Evolutionary conservation across 2,797 vertebrate genomes (phyloP).

Genomic region (Xiphophorus birchmanni): DNA sequence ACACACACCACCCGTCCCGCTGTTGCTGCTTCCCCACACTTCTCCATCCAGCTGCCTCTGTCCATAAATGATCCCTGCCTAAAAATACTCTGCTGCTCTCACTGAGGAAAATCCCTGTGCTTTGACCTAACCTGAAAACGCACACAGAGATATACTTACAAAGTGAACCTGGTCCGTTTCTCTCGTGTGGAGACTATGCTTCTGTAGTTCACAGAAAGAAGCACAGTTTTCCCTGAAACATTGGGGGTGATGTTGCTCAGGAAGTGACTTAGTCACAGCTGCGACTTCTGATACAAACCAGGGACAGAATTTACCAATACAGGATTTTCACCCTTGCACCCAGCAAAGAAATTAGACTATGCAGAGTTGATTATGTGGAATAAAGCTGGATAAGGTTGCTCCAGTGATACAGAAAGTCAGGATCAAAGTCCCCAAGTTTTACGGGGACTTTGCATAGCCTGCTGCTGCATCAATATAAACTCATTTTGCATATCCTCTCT

Average conservation of each 20-base stretch:
- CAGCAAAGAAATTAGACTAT: neutral
- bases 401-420: conserved; percentile 41
- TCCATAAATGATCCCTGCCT: conserved; percentile 71
- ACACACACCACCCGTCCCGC: neutral
- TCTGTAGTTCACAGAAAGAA: conserved; percentile 37
- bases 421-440: conserved; percentile 68
- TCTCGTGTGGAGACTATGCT: conserved; percentile 59
- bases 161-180: conserved; percentile 13
- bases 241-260: conserved; percentile 37
- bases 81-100: conserved; percentile 79
- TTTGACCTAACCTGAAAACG: conserved; percentile 44
- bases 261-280: conserved; percentile 43
- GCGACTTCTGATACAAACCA: neutral
- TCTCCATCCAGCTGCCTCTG: conserved; percentile 77
- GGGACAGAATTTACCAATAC: neutral
- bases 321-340: neutral
- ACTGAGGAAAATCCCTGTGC: conserved; percentile 76
- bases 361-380: conserved; percentile 27
- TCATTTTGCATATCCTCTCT: conserved; percentile 60
- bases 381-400: conserved; percentile 50
- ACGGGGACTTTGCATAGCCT: conserved; percentile 60
- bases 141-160: conserved; percentile 37
- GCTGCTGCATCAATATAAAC: conserved; percentile 61
- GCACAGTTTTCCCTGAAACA: conserved; percentile 21
- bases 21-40: conserved; percentile 28